Evolutionary conservation across 2,888 invertebrate species (phyloP), one percentile per base, ranked within the genome.

Genomic region (Trisateles emortualis): DNA sequence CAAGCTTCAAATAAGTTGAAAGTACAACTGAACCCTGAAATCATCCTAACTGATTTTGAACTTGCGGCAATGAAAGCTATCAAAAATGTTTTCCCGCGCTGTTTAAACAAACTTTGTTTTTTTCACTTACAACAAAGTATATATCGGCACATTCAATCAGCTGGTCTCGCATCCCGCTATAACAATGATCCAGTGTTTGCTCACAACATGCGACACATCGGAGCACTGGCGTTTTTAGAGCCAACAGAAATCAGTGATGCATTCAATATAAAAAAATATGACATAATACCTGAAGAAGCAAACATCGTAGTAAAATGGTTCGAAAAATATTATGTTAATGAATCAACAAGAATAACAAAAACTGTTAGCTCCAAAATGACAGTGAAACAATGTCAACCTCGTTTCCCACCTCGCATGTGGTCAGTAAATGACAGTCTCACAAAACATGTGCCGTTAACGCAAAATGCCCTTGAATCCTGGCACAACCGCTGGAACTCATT

Each of bases 181-280:
- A 47, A 38, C 30, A 47, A 47, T 50, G 30, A 30, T 30, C n/a
- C 30, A 30, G 30, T 30, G n/a, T 30, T 58, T 46, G 52, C 57
- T 33, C 52, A 58, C 39, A 41, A 58, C 6, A 52, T 52, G 45
- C 39, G 52, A 39, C 52, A 58, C 38, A 52, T 57, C 16, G 48
- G 36, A 8, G 57, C 57, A 45, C 45, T 57, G 47, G 57, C 57
- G 30, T 58, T 58, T 58, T 49, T 58, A 11, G 46, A 52, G 33
- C 57, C 52, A 52, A 49, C 36, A 17, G 49, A 46, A 26, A 49
- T 58, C 5, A 16, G 3, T 22, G 44, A 52, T 40, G 51, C 51
- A 0, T 36, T 48, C 24, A 24, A 53, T 26, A 39, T 48, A 53
- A 39, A 48, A 30, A 53, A 53, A 43, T 33, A 10, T 5, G 45